Base-by-base conservation (phyloP, 2,888 invertebrate genomes). In the Petrolisthes cinctipes region DNA sequence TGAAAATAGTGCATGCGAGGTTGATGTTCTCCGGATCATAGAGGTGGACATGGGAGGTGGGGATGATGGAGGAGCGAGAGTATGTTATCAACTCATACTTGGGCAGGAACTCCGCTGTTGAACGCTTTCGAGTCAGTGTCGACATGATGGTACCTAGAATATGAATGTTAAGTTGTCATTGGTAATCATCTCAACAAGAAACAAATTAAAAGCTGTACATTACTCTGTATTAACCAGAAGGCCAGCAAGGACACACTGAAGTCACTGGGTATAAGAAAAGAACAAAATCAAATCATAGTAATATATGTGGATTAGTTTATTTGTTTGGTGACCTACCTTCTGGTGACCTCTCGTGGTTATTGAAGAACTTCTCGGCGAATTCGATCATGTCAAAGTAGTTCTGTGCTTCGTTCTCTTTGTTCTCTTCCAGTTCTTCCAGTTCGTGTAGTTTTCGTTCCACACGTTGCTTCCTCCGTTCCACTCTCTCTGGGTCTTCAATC, bases 1-100 rank as follows among this genome's bases (percentile, higher is more conserved):
- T 95, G 93, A 98, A 98, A 91, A 97, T 96, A 91, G 95, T 96
- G 92, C 98, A 97, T 5, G 98, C 97, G 0, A 97, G 95, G 82
- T 96, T 95, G 68, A 98, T 95, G 92, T 98, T 98, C 92, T 98
- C 98, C 0, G 98, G 97, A 93, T 98, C 98, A 92, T 98, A 97
- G 94, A 98, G 95, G 92, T 97, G 97, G 92, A 98, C 96, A 93
- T 98, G 98, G 0, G 98, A 98, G 83, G 96, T 97, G 0, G 97
- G 97, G 91, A 98, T 98, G 88, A 96, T 95, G 92, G 96, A 96
- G 76, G 96, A 96, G 92, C 97, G 96, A 92, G 97, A 96, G 92
- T 96, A 98, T 0, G 95, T 96, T 51, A 98, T 95, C 97, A 98
- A 98, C 93, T 98, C 98, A 92, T 97, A 96, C 92, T 97, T 97